Base-by-base conservation (phyloP, 2,797 vertebrate species). In the Toxotes lorentzi region DNA sequence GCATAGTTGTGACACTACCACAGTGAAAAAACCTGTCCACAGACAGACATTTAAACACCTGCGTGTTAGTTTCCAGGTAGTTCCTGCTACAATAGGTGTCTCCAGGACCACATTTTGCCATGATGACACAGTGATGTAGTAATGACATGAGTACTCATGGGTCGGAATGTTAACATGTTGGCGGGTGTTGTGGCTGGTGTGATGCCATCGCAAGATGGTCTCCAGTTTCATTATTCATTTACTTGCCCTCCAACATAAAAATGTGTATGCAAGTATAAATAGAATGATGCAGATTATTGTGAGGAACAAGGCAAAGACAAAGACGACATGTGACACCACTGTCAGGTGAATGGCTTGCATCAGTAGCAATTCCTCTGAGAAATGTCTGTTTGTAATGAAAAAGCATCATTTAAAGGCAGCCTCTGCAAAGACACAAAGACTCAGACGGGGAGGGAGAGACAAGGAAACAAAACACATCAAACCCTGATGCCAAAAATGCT, bases 391-490 rank as follows among this genome's bases (percentile, higher is more conserved):
- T 81, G 64, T 69, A 67, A 72, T 78, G 67, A 76, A 83, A 84
- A 84, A 70, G 30, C 70, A 23, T 82, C 40, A 73, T 23, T 64
- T 51, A 7, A 34, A 57, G 34, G 13, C 19, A 70, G 71, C 16
- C 34, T 17, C 45, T 70, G 62, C 73, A 79, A 86, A 83, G 67
- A 76, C 69, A 85, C 67, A 84, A 73, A 82, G 73, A 75, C 24
- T 60, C 73, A 76, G 82, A 67, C 57, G 16, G 48, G 48, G 64
- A 77, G 69, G 47, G 40, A 75, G 1, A 71, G 78, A 86, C 66
- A 65, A 53, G 54, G 74, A 82, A 89, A 86, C 80, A 86, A 87
- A 85, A 84, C 62, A 78, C 76, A 62, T 90, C 78, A 84, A 81
- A 78, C 53, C 64, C 58, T 10, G 67, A 54, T 61, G 84, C 84